Evolutionary conservation across 2,888 invertebrate species (phyloP).

Genomic region (Harpagoxenus sublaevis): DNA sequence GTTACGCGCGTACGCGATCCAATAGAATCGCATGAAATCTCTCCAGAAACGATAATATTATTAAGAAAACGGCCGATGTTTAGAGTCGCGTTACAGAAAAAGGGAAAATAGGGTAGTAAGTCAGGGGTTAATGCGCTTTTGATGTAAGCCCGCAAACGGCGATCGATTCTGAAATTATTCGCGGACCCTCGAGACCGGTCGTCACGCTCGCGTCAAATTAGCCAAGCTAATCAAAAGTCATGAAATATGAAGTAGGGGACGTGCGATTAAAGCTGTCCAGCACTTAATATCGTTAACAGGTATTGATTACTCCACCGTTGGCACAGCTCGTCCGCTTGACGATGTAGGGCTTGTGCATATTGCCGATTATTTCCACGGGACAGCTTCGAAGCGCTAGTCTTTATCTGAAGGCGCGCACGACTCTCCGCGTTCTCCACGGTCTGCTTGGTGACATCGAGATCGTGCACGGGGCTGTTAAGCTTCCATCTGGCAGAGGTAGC

Average conservation of each 20-base stretch:
- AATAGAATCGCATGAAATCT: background rate
- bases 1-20: constrained; percentile 18
- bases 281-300: constrained; percentile 33
- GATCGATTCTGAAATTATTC: constrained; percentile 19
- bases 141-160: constrained; percentile 1
- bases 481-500: constrained; percentile 50
- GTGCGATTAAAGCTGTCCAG: constrained; percentile 7
- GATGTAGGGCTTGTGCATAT: constrained; percentile 79
- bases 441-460: constrained; percentile 71
- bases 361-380: constrained; percentile 66
- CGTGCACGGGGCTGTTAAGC: constrained; percentile 36
- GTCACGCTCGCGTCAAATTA: constrained; percentile 35
- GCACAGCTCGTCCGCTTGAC: constrained; percentile 79
- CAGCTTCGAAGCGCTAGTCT: constrained; percentile 48
- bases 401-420: constrained; percentile 68
- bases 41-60: background rate
- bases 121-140: constrained; percentile 32
- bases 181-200: background rate
- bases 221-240: constrained; percentile 34
- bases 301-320: constrained; percentile 66
- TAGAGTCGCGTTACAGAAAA: background rate
- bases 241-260: constrained; percentile 26
- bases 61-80: background rate
- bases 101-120: background rate
- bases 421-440: constrained; percentile 73